These are phyloP conservation scores for Phyllostomus discolor DNA, from an alignment of 2,113 vertebrate species.

Conservation along the genomic window DNA sequence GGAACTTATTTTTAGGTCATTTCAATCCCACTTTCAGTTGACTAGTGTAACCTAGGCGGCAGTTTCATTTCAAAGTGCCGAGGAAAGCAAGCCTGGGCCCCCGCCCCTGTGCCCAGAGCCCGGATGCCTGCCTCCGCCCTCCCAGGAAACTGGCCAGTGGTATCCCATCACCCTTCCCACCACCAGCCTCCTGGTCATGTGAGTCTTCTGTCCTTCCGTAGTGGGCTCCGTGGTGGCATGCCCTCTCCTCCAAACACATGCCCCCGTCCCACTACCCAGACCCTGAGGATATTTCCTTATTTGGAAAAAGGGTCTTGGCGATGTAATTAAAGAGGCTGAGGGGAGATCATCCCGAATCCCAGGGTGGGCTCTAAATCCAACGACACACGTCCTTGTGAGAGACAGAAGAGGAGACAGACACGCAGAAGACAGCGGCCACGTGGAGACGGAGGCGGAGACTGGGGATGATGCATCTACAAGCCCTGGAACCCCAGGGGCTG, in stretches of 20 bases:
- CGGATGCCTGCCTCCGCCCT: background rate
- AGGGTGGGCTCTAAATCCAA: background rate
- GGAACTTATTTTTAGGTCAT: constrained; percentile 2
- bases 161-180: too few species aligned
- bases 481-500: accelerated
- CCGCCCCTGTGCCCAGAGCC: accelerated
- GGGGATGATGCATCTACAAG: background rate
- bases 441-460: background rate
- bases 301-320: background rate
- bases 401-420: background rate
- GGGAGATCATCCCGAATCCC: background rate
- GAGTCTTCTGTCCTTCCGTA: background rate
- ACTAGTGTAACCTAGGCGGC: background rate
- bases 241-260: background rate
- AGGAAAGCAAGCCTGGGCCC: background rate
- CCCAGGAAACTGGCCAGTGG: background rate
- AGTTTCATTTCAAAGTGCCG: background rate
- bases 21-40: background rate
- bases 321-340: background rate
- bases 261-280: background rate
- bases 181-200: background rate
- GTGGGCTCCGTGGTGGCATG: background rate
- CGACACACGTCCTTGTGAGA: background rate
- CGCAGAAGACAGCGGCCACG: accelerated
- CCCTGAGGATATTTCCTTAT: background rate